Evolutionary conservation across 1,140 invertebrate species (phyloP), one percentile per base, ranked within the genome.

Genomic region (Drosophila sulfurigaster): DNA sequence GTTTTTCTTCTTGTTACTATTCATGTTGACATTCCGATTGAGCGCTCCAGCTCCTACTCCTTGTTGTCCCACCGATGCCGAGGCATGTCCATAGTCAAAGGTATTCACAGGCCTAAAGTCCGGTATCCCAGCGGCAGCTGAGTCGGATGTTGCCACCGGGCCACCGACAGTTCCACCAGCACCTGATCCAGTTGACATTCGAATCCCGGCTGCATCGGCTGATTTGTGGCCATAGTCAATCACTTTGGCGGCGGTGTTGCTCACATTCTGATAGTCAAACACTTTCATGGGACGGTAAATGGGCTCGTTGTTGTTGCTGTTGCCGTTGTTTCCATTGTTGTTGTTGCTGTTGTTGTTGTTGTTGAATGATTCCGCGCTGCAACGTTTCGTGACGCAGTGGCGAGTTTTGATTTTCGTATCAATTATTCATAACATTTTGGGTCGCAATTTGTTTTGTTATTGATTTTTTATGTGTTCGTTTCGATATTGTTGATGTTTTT

Each of bases 141-240:
- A 8, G 1, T 11, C 3, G 2, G 38, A 52, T 2, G 48, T 7
- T 2, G 15, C 43, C 0, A 15, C 10, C 0, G n/a, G n/a, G n/a
- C 20, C 3, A 15, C 38, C 68, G n/a, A 20, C 65, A 43, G 13
- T 35, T 56, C 35, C 13, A 3, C 30, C 41, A 0, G 25, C 10
- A n/a, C 16, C 64, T 25, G 38, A n/a, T 5, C 8, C 57, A 32
- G 20, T 43, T 46, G 28, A 41, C 16, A 45, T 56, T 4, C 48
- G 28, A 30, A 5, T 45, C 13, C 15, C 60, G 2, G 3, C 6
- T 6, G 35, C 30, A 59, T 69, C 70, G 13, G 51, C 60, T 4
- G 82, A 92, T 77, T 95, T 94, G 79, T 96, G 96, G 15, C 95
- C 94, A 93, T 97, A 96, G 92, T 97, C 96, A 49, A 96, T 94